Conservation (phyloP, 2,797 vertebrate genomes). For the Cottoperca gobio region DNA sequence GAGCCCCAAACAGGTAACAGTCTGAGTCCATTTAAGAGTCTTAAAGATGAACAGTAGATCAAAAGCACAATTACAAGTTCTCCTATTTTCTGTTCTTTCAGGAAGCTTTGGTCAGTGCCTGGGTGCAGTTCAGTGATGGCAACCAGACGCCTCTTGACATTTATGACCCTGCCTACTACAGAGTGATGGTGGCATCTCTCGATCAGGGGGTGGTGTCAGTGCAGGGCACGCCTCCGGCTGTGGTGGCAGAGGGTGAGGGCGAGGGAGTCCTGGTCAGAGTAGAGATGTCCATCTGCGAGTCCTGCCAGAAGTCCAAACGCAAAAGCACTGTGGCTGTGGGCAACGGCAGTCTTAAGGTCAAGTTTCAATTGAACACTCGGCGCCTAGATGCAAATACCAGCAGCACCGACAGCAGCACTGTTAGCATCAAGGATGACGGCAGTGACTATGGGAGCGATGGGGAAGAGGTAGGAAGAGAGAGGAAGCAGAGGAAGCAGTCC, state of each 20-base stretch:
- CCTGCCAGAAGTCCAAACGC: slow-evolving; percentile 92
- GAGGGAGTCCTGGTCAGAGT: slow-evolving; percentile 89
- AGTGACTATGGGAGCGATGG: slow-evolving; percentile 76
- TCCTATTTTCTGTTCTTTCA: slow-evolving; percentile 61
- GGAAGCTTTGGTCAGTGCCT: slow-evolving; percentile 93
- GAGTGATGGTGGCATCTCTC: slow-evolving; percentile 87
- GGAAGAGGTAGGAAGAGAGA: slow-evolving; percentile 66
- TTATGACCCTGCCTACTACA: slow-evolving; percentile 89
- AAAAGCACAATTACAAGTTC: neutral
- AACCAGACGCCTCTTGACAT: slow-evolving; percentile 92
- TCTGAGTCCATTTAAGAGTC: neutral
- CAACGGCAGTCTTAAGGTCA: slow-evolving; percentile 88
- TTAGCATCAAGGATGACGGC: slow-evolving; percentile 58
- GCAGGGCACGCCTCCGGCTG: slow-evolving; percentile 82
- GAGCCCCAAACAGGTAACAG: slow-evolving; percentile 88
- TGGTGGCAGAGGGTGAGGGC: slow-evolving; percentile 89
- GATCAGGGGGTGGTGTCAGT: slow-evolving; percentile 91
- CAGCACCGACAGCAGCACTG: slow-evolving; percentile 53
- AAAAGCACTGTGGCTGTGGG: slow-evolving; percentile 91
- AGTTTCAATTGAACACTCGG: slow-evolving; percentile 82
- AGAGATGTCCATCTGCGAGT: slow-evolving; percentile 92
- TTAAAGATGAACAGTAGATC: neutral
- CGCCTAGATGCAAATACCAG: slow-evolving; percentile 55
- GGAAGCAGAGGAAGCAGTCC: slow-evolving; percentile 69
- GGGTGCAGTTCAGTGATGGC: slow-evolving; percentile 95